Percentiles rank a stretch among this genome's conserved stretches.
phyloP scores from a whole-genome alignment of 2,113 vertebrate genomes.

The Odocoileus virginianus region DNA sequence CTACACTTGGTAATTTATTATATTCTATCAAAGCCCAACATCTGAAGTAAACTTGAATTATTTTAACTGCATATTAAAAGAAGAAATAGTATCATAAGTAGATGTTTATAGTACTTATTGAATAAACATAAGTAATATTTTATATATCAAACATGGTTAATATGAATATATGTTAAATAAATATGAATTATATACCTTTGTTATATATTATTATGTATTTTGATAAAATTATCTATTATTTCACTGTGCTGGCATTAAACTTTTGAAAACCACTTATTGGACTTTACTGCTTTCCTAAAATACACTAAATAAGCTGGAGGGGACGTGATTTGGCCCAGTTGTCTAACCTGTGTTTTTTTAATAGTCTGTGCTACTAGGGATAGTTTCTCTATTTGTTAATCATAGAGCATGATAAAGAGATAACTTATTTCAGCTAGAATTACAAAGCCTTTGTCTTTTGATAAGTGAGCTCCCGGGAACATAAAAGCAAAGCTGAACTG shows the following conservation, averaged over 20 bases:
- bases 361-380: background rate
- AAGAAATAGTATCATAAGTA: background rate
- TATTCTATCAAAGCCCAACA: background rate
- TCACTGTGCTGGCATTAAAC: background rate
- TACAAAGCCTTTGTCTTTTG: background rate
- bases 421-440: background rate
- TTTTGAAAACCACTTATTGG: background rate
- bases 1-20: background rate
- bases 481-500: background rate
- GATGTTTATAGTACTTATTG: background rate
- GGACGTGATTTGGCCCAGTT: background rate
- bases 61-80: background rate
- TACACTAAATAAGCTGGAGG: background rate
- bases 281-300: background rate
- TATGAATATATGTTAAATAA: background rate
- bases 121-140: background rate
- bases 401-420: background rate
- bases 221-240: background rate
- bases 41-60: background rate
- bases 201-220: background rate
- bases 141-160: background rate
- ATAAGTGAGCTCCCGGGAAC: background rate
- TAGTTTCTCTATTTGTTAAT: background rate
- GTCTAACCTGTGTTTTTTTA: background rate
- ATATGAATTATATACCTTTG: background rate